Percentiles rank a stretch among this genome's conserved stretches.
phyloP scores from a whole-genome alignment of 2,113 vertebrate genomes.

The Clupea harengus region DNA sequence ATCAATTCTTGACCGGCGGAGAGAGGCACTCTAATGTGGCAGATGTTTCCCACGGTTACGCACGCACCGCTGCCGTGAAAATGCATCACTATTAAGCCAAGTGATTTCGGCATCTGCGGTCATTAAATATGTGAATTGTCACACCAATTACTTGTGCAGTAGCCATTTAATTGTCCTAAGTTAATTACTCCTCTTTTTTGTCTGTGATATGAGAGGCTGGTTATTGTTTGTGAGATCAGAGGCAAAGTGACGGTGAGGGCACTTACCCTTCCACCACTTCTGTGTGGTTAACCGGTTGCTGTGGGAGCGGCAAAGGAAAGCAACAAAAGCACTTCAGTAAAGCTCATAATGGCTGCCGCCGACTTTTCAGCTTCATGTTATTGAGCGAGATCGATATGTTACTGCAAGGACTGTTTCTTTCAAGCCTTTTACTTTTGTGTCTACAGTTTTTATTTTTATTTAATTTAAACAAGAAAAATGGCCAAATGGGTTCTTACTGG shows the following conservation, averaged over 20 bases:
- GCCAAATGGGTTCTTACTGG: background rate
- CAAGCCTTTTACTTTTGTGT: background rate
- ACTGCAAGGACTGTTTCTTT: background rate
- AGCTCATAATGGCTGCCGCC: background rate
- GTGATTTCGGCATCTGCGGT: slow-evolving; percentile 57
- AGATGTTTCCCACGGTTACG: slow-evolving; percentile 44
- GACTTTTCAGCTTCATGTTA: background rate
- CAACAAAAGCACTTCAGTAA: background rate
- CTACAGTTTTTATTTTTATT: background rate
- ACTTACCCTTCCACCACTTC: background rate
- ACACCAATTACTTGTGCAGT: slow-evolving; percentile 62
- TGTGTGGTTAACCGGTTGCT: background rate
- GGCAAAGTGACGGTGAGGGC: background rate
- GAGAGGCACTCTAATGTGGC: slow-evolving; percentile 12
- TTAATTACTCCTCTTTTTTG: slow-evolving; percentile 59
- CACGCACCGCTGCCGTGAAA: slow-evolving; percentile 43
- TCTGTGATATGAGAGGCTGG: background rate
- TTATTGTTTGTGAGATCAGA: background rate
- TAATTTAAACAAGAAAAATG: background rate
- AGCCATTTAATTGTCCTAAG: slow-evolving; percentile 61
- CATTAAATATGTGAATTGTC: slow-evolving; percentile 66
- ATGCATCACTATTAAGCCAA: slow-evolving; percentile 60
- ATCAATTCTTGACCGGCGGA: slow-evolving; percentile 45
- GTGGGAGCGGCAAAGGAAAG: background rate
- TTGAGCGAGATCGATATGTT: background rate